Evolutionary conservation across 2,888 invertebrate genomes (phyloP).

Genomic region (Ophion slaviceki): DNA sequence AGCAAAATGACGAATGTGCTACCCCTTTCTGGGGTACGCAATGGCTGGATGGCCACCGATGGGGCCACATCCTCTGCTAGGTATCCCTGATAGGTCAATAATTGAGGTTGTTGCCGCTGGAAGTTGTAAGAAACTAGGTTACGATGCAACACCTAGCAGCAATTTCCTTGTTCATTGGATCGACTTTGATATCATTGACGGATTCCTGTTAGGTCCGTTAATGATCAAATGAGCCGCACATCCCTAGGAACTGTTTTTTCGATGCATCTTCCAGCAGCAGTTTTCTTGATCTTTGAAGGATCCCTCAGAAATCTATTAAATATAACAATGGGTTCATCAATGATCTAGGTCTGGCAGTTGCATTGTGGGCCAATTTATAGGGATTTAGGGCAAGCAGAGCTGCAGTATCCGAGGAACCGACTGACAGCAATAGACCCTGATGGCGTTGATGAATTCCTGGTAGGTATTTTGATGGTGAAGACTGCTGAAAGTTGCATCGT

Average conservation of each 20-base stretch:
- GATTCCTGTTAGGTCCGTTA: not conserved
- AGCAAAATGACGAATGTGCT: conserved; percentile 5
- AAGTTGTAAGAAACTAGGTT: not conserved
- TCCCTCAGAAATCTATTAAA: too few species aligned
- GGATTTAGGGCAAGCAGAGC: too few species aligned
- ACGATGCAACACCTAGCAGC: not conserved
- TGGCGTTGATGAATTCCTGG: too few species aligned
- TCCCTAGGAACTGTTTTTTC: too few species aligned
- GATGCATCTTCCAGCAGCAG: too few species aligned
- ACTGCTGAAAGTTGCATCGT: not conserved
- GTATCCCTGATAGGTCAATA: not conserved
- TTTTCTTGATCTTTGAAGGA: too few species aligned
- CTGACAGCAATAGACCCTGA: too few species aligned
- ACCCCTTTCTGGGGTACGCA: not conserved
- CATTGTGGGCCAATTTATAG: not conserved
- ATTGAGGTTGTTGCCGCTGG: not conserved
- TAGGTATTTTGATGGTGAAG: too few species aligned
- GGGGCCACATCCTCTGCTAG: too few species aligned
- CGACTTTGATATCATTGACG: not conserved
- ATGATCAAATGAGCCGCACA: too few species aligned
- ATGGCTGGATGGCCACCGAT: not conserved
- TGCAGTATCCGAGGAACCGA: not conserved
- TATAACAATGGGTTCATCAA: too few species aligned
- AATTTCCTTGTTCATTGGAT: not conserved
- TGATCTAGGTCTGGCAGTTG: too few species aligned